Conservation (phyloP, 2,888 invertebrate species). For the Thymelicus lineola region DNA sequence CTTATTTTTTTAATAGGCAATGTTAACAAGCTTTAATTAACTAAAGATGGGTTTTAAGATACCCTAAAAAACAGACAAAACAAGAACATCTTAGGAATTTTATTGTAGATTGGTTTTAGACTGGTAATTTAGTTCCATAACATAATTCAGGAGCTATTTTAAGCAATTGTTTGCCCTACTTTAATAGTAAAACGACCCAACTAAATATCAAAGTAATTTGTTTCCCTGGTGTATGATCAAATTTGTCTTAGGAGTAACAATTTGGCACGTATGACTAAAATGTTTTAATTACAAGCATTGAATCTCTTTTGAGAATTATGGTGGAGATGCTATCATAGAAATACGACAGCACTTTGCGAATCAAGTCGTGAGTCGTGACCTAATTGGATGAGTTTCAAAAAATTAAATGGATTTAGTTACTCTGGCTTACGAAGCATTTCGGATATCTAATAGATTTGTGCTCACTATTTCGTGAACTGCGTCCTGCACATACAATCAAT, state of each 20-base stretch:
- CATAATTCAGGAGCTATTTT: too few relatives aligned
- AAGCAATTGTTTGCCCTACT: too few relatives aligned
- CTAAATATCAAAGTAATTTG: not conserved
- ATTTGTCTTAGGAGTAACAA: not conserved
- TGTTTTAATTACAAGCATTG: not conserved
- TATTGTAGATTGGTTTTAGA: too few relatives aligned
- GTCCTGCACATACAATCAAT: not conserved
- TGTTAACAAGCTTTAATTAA: too few relatives aligned
- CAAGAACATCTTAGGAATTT: too few relatives aligned
- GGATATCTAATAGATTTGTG: not conserved
- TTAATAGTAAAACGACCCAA: not conserved
- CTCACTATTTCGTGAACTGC: not conserved
- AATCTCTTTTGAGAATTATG: not conserved
- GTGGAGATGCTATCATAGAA: not conserved
- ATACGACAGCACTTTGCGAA: conserved; percentile 5
- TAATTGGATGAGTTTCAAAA: conserved; percentile 14
- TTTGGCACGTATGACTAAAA: not conserved
- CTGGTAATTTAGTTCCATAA: too few relatives aligned
- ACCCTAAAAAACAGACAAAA: too few relatives aligned
- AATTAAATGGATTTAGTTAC: conserved; percentile 2
- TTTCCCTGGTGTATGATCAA: not conserved
- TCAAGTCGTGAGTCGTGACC: conserved; percentile 2
- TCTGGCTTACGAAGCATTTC: not conserved
- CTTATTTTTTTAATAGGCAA: too few relatives aligned
- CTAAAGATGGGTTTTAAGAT: too few relatives aligned